phyloP scores from a whole-genome alignment of 2,888 invertebrate genomes.

The Polyommatus iphigenia region DNA sequence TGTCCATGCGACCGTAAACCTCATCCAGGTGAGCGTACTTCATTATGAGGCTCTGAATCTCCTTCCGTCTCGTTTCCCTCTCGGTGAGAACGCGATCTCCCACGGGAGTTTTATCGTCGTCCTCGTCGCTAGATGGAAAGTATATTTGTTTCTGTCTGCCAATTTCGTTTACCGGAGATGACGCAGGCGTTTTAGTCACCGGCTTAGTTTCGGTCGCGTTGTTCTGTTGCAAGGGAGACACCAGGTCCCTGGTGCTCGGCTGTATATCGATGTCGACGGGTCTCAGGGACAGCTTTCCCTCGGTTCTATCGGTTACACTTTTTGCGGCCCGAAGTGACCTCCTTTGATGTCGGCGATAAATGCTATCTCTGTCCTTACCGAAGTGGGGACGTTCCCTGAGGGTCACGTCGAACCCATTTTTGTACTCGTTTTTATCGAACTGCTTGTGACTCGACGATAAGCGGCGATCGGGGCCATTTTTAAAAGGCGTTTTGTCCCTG shows the following conservation, averaged over 20 bases:
- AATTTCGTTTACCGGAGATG: slow-evolving; percentile 64
- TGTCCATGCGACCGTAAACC: slow-evolving; percentile 80
- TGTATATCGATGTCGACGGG: slow-evolving; percentile 78
- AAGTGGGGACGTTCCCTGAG: slow-evolving; percentile 56
- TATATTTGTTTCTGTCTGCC: slow-evolving; percentile 73
- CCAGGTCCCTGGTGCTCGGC: slow-evolving; percentile 73
- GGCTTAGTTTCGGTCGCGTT: slow-evolving; percentile 62
- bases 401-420: slow-evolving; percentile 64
- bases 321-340: slow-evolving; percentile 82
- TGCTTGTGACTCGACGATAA: slow-evolving; percentile 65
- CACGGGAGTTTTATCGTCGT: slow-evolving; percentile 74
- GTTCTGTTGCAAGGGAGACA: slow-evolving; percentile 70
- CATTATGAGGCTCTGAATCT: slow-evolving; percentile 89
- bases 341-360: slow-evolving; percentile 75
- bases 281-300: slow-evolving; percentile 73
- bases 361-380: slow-evolving; percentile 75
- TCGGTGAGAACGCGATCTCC: slow-evolving; percentile 83
- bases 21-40: slow-evolving; percentile 91
- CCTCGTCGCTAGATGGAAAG: slow-evolving; percentile 74
- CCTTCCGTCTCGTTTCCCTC: slow-evolving; percentile 89
- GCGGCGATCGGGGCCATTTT: slow-evolving; percentile 72
- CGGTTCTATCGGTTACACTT: slow-evolving; percentile 80
- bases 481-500: slow-evolving; percentile 83
- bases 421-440: slow-evolving; percentile 59
- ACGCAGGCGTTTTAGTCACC: slow-evolving; percentile 60